Percentiles rank a stretch among this genome's conserved stretches.
Evolutionary conservation across 1,140 invertebrate species (phyloP).

Genomic region (Diuraphis noxia): DNA sequence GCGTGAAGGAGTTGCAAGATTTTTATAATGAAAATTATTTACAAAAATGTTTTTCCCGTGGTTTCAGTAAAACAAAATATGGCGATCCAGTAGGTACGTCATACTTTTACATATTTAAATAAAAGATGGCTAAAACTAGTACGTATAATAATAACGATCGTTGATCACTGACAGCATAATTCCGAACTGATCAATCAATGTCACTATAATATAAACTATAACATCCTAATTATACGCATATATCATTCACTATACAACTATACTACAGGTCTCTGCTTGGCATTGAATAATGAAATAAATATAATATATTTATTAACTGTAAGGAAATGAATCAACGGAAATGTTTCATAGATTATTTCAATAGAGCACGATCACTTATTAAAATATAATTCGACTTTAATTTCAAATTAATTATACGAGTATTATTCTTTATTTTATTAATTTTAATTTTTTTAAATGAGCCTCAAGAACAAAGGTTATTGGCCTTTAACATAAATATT

Average conservation of each 20-base stretch:
- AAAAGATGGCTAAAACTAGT: not conserved
- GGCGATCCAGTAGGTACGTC: not conserved
- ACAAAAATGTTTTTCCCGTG: not conserved
- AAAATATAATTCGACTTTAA: not conserved
- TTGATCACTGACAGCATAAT: not conserved
- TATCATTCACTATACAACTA: not conserved
- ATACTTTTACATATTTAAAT: not conserved
- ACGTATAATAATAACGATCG: not conserved
- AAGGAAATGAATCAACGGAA: not conserved
- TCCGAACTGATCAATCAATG: conserved; percentile 1
- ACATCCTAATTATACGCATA: not conserved
- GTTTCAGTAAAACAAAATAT: not conserved
- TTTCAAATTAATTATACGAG: not conserved
- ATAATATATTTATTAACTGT: not conserved
- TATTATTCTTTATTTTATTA: too few species aligned
- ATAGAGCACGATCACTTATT: not conserved
- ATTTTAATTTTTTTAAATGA: too few species aligned
- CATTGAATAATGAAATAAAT: conserved; percentile 10
- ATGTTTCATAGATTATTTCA: not conserved
- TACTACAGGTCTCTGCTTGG: not conserved
- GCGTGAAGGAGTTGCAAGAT: not conserved
- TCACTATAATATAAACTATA: not conserved
- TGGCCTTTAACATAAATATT: too few species aligned
- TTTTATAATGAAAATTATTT: not conserved
- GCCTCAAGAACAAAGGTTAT: too few species aligned